Conservation (phyloP, 2,797 vertebrate genomes). For the Cichlasoma orientale region DNA sequence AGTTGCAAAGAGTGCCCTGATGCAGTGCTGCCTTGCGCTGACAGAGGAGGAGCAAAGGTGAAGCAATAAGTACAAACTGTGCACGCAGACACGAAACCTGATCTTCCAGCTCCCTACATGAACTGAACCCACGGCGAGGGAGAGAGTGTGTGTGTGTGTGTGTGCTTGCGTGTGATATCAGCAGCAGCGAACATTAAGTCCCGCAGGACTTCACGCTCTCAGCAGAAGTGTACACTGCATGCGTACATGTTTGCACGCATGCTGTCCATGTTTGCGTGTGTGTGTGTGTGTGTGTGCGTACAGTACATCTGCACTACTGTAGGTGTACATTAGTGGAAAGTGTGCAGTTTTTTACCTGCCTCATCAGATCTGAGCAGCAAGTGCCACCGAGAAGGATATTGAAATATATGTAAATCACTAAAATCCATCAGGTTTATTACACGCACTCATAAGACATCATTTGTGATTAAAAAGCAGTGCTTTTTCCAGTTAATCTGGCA, state of each 20-base stretch:
- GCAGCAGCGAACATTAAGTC: slow-evolving; percentile 65
- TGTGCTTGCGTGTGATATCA: slow-evolving; percentile 41
- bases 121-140: slow-evolving; percentile 52
- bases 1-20: slow-evolving; percentile 50
- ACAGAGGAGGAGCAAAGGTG: slow-evolving; percentile 74
- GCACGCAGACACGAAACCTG: slow-evolving; percentile 78
- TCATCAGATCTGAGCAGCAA: background rate
- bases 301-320: slow-evolving; percentile 29
- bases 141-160: slow-evolving; percentile 12
- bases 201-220: slow-evolving; percentile 44
- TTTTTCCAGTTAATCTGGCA: background rate
- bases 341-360: slow-evolving; percentile 40
- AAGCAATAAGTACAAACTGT: slow-evolving; percentile 77
- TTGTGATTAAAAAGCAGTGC: slow-evolving; percentile 1
- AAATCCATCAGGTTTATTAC: background rate
- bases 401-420: slow-evolving; percentile 21
- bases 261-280: background rate
- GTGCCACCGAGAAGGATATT: background rate
- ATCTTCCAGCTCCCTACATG: slow-evolving; percentile 74
- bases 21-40: slow-evolving; percentile 67
- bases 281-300: background rate
- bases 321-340: background rate
- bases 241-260: background rate
- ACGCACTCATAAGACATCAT: background rate
- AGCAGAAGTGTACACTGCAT: background rate